Evolutionary conservation across 1,140 invertebrate genomes (phyloP).

Genomic region (Diploscapter pachys): DNA sequence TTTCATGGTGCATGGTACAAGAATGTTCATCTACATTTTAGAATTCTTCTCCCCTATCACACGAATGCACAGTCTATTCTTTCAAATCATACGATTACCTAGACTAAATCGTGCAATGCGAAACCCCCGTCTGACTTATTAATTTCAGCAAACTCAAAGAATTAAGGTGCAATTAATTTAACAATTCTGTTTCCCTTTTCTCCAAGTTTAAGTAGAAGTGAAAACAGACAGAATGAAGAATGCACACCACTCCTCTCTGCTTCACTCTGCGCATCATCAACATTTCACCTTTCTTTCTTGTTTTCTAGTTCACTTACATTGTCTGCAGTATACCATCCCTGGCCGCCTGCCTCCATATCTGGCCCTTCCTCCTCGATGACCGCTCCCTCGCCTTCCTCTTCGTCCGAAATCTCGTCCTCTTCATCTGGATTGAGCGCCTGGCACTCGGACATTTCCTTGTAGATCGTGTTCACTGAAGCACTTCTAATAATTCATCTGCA

Average conservation of each 20-base stretch:
- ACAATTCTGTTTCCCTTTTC: no score
- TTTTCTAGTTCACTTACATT: constrained; percentile 1
- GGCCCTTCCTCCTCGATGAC: background rate
- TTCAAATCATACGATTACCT: no score
- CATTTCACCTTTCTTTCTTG: no score
- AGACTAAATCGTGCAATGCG: no score
- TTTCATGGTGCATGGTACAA: background rate
- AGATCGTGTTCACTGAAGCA: constrained; percentile 67
- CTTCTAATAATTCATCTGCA: no score
- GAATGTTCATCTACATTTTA: no score
- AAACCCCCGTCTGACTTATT: no score
- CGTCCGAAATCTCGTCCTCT: constrained; percentile 61
- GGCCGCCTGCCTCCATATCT: constrained; percentile 6
- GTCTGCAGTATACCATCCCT: constrained; percentile 8
- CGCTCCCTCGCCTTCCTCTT: constrained; percentile 26
- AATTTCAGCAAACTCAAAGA: no score
- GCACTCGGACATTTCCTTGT: constrained; percentile 70
- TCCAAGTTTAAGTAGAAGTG: background rate
- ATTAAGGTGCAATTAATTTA: no score
- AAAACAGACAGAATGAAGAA: background rate
- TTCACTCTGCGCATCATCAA: no score
- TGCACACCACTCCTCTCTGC: background rate
- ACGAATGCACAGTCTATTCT: no score
- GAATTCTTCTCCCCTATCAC: no score
- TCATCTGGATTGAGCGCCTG: constrained; percentile 70